Conservation (phyloP, 2,113 vertebrate species). For the Uria lomvia region DNA sequence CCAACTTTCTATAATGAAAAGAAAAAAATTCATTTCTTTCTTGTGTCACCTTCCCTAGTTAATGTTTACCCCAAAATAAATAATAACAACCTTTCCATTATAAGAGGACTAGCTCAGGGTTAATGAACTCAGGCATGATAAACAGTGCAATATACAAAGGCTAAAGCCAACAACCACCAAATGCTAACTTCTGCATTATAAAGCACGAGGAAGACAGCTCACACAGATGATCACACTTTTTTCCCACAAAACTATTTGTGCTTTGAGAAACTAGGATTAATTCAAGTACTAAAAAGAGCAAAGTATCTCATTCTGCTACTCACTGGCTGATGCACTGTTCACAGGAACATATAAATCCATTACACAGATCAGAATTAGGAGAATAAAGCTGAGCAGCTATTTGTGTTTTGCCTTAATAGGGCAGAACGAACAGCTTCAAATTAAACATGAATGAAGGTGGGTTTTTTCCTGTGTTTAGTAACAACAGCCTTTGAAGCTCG, state of each 20-base stretch:
- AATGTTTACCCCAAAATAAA: constrained; percentile 41
- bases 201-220: background rate
- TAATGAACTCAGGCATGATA: background rate
- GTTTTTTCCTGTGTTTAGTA: rapidly evolving
- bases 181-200: background rate
- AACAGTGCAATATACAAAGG: background rate
- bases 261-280: background rate
- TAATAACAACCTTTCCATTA: background rate
- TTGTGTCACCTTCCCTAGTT: background rate
- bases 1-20: background rate
- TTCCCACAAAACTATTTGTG: background rate
- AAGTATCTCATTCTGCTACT: background rate
- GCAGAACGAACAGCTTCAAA: background rate
- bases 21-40: background rate
- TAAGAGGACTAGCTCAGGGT: background rate
- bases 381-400: background rate
- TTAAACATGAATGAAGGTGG: background rate
- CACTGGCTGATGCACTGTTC: background rate
- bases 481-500: background rate
- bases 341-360: background rate
- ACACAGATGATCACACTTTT: background rate
- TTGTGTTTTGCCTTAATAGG: background rate
- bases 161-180: background rate
- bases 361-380: background rate
- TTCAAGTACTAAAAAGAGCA: background rate